Conservation (phyloP, 1,140 invertebrate species). For the Pseudomyrmex concolor region DNA sequence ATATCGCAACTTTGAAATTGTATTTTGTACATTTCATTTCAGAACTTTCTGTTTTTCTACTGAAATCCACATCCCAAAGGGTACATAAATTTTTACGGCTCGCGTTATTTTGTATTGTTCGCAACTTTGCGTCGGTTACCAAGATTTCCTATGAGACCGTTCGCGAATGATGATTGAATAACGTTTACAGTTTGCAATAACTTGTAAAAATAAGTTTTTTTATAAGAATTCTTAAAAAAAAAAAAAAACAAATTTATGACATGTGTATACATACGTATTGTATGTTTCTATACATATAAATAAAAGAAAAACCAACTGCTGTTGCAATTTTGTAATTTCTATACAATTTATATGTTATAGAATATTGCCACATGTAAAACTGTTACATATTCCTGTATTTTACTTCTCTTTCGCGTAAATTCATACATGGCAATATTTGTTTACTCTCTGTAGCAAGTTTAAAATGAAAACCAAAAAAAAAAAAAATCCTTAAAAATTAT, state of each 20-base stretch:
- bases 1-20: too few species aligned
- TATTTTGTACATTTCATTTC: too few species aligned
- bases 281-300: slow-evolving; percentile 34
- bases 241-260: slow-evolving; percentile 30
- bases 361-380: too few species aligned
- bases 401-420: slow-evolving; percentile 18
- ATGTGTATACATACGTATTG: slow-evolving; percentile 3
- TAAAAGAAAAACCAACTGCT: not conserved
- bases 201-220: not conserved
- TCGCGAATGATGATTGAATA: slow-evolving; percentile 9
- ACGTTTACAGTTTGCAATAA: slow-evolving; percentile 30
- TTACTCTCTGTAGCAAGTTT: not conserved
- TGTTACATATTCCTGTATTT: slow-evolving; percentile 10
- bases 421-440: slow-evolving; percentile 22
- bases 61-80: slow-evolving; percentile 31
- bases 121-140: slow-evolving; percentile 8
- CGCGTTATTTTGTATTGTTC: slow-evolving; percentile 27
- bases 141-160: slow-evolving; percentile 49
- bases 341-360: too few species aligned
- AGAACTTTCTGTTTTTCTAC: slow-evolving; percentile 6
- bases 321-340: too few species aligned
- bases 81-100: slow-evolving; percentile 34
- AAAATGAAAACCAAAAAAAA: not conserved
- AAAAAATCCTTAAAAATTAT: not conserved
- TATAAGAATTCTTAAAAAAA: too few species aligned